Evolutionary conservation across 2,888 invertebrate genomes (phyloP).

Genomic region (Chrysolina americana): DNA sequence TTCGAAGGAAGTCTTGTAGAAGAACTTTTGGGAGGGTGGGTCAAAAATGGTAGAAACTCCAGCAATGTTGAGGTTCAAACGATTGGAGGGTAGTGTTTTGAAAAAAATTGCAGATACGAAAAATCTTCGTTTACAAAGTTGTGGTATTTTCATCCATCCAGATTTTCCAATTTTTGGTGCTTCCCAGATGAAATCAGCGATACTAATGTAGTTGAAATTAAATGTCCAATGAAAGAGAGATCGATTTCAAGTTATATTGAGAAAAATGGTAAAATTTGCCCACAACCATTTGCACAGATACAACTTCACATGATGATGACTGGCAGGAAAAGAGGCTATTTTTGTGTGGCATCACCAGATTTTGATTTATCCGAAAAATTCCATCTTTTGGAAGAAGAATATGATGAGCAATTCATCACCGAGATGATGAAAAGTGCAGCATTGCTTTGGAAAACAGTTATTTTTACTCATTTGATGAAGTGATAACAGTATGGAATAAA

Average conservation of each 20-base stretch:
- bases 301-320: slow-evolving; percentile 17
- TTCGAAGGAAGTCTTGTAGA: too few relatives aligned
- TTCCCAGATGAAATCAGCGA: not conserved
- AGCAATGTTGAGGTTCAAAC: too few relatives aligned
- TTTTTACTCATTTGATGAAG: not conserved
- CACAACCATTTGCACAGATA: not conserved
- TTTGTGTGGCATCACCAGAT: not conserved
- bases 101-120: too few relatives aligned
- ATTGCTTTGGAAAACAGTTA: not conserved
- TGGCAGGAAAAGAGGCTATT: too few relatives aligned
- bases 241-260: not conserved
- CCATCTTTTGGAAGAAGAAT: not conserved
- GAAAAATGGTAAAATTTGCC: not conserved
- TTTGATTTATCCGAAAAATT: not conserved
- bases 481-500: too few relatives aligned
- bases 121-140: not conserved
- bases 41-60: too few relatives aligned
- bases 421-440: not conserved
- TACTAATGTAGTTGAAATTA: not conserved
- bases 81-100: too few relatives aligned
- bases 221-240: too few relatives aligned
- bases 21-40: too few relatives aligned
- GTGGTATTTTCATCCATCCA: not conserved
- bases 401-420: not conserved
- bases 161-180: slow-evolving; percentile 1